Evolutionary conservation across 2,797 vertebrate species (phyloP).

Genomic region (Cacajao melanocephalus): DNA sequence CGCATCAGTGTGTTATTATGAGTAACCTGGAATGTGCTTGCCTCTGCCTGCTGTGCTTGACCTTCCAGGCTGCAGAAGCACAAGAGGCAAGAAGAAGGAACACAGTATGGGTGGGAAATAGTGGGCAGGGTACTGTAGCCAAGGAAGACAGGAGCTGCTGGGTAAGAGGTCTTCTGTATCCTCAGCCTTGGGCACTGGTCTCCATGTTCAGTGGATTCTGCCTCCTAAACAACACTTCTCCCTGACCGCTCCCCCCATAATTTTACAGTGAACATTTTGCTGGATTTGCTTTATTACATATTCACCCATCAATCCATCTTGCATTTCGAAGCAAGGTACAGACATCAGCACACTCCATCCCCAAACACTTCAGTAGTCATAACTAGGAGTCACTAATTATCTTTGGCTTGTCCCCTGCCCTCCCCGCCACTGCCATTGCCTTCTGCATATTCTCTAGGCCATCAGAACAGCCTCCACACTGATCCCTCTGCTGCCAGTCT

Average conservation of each 20-base stretch:
- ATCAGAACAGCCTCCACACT: background rate
- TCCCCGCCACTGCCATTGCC: background rate
- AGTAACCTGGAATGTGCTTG: background rate
- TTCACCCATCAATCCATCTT: background rate
- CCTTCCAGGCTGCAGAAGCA: background rate
- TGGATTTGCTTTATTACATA: background rate
- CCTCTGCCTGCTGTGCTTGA: background rate
- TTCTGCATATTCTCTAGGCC: background rate
- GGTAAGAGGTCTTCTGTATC: background rate
- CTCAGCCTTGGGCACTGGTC: background rate
- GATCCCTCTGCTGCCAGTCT: background rate
- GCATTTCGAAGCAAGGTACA: background rate
- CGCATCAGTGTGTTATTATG: background rate
- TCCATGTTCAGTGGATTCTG: background rate
- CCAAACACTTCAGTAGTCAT: background rate
- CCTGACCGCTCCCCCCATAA: background rate
- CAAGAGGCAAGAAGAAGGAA: slow-evolving; percentile 6
- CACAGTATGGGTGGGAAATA: too few species aligned
- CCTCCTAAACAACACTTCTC: background rate
- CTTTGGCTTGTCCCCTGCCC: background rate
- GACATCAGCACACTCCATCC: background rate
- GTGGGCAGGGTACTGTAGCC: background rate
- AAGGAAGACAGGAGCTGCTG: background rate
- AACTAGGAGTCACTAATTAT: background rate
- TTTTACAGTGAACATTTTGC: background rate